These are phyloP conservation scores for Bombus pascuorum DNA, from an alignment of 1,140 invertebrate species.

Conservation along the genomic window DNA sequence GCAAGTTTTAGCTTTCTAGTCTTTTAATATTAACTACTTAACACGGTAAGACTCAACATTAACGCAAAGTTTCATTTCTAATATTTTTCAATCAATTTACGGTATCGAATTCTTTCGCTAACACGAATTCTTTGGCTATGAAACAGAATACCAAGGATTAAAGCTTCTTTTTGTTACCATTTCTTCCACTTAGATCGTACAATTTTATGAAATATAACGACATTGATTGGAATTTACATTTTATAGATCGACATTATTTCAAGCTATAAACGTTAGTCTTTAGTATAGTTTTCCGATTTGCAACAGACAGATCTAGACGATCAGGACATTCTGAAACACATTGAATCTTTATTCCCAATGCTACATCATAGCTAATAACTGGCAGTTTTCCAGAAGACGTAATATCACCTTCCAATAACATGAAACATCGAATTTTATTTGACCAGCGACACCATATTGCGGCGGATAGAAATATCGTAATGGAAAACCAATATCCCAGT, in stretches of 20 bases:
- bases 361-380: constrained; percentile 3
- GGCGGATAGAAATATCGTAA: not conserved
- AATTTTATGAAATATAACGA: not conserved
- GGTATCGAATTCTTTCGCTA: too few species aligned
- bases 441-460: constrained; percentile 4
- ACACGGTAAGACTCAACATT: too few species aligned
- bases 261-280: not conserved
- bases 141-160: too few species aligned
- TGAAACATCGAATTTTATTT: constrained; percentile 12
- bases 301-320: not conserved
- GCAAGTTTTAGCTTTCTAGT: too few species aligned
- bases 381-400: constrained; percentile 28
- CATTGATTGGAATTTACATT: not conserved
- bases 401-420: constrained; percentile 19
- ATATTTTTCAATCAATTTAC: too few species aligned
- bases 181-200: too few species aligned
- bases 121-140: too few species aligned
- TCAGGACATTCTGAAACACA: not conserved
- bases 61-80: too few species aligned
- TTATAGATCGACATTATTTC: not conserved
- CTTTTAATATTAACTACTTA: too few species aligned
- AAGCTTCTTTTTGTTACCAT: too few species aligned
- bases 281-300: not conserved
- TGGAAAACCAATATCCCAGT: not conserved
- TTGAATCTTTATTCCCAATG: constrained; percentile 15